A percentile compares a stretch with the other conserved stretches of the same genome.
Evolutionary conservation across 2,888 invertebrate species (phyloP).

Genomic region (Tortrix viridana): DNA sequence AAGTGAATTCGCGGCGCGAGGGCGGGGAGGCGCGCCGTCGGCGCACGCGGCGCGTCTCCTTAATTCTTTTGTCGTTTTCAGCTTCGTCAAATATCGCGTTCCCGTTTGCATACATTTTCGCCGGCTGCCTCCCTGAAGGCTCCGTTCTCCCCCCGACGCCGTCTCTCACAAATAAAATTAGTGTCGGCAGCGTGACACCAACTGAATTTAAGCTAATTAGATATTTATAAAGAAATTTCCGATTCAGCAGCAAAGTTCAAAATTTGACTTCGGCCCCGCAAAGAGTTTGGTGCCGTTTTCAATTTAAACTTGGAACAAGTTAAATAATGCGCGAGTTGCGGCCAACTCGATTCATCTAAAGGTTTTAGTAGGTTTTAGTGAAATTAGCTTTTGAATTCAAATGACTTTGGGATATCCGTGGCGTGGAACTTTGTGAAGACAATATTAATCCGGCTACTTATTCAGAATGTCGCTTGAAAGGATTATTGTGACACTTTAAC

Average conservation of each 20-base stretch:
- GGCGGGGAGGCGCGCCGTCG: constrained; percentile 45
- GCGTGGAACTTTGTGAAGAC: constrained; percentile 52
- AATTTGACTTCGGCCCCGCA: constrained; percentile 80
- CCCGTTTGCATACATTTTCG: constrained; percentile 83
- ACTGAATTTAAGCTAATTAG: constrained; percentile 84
- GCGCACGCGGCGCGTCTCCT: constrained; percentile 50
- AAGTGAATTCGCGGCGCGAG: constrained; percentile 70
- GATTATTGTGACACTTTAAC: constrained; percentile 9
- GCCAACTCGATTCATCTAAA: constrained; percentile 81
- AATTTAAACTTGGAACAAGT: constrained; percentile 83
- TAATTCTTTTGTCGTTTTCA: constrained; percentile 83
- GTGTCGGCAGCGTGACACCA: constrained; percentile 84
- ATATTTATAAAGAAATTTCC: constrained; percentile 84
- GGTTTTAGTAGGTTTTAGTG: constrained; percentile 68
- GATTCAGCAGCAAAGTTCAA: constrained; percentile 84
- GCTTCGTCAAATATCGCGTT: constrained; percentile 79
- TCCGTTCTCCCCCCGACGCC: constrained; percentile 62
- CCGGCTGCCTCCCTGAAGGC: constrained; percentile 48
- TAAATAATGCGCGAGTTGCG: constrained; percentile 82
- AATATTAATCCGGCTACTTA: constrained; percentile 57
- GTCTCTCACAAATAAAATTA: constrained; percentile 83
- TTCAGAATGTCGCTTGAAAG: constrained; percentile 43
- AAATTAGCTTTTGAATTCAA: constrained; percentile 82
- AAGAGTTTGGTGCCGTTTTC: constrained; percentile 83
- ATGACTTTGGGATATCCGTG: constrained; percentile 74